These are phyloP conservation scores for Muntiacus reevesi DNA, from an alignment of 2,113 vertebrate genomes.

Conservation along the genomic window DNA sequence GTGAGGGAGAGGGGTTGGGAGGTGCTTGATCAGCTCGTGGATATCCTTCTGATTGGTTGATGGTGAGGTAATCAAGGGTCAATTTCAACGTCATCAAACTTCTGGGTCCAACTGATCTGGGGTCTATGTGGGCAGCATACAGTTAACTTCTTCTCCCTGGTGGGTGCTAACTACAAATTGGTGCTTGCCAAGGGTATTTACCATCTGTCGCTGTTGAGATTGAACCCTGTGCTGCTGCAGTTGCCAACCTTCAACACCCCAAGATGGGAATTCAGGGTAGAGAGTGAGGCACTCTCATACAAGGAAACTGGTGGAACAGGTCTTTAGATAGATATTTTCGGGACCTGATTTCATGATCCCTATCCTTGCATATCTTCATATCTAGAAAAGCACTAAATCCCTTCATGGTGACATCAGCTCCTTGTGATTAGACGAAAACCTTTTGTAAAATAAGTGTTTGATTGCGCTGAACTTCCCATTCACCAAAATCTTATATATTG, in stretches of 20 bases:
- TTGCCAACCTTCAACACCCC: neutral
- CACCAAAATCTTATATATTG: neutral
- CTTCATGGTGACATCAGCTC: neutral
- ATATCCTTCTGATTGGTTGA: neutral
- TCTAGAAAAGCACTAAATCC: neutral
- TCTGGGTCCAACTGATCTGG: neutral
- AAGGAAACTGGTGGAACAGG: neutral
- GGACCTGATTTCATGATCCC: neutral
- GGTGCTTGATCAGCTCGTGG: neutral
- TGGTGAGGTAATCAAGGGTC: neutral
- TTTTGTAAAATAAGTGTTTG: neutral
- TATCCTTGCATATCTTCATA: neutral
- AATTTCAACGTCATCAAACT: neutral
- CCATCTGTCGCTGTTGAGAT: neutral
- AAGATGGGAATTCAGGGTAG: neutral
- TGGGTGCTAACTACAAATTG: neutral
- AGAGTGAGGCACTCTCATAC: neutral
- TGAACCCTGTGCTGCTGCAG: neutral
- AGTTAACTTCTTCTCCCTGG: neutral
- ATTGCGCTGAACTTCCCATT: neutral
- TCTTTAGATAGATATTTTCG: neutral
- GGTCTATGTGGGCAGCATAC: neutral
- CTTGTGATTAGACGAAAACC: neutral
- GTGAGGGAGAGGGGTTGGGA: neutral
- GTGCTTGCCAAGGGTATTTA: neutral